Evolutionary conservation across 2,888 invertebrate genomes (phyloP).

Genomic region (Achlya flavicornis): DNA sequence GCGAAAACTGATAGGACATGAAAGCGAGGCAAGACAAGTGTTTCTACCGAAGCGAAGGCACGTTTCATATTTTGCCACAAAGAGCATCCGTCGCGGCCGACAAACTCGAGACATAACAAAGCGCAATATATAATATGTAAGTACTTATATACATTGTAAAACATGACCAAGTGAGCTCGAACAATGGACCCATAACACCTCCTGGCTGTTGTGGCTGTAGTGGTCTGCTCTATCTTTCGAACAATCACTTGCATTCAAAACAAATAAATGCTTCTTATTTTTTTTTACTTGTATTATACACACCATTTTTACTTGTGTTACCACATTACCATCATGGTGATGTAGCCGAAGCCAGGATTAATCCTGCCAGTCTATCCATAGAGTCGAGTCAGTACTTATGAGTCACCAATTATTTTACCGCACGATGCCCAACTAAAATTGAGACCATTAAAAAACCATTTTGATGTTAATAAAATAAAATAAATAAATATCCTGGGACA

Average conservation of each 20-base stretch:
- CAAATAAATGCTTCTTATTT: background rate
- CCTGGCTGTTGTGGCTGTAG: conserved; percentile 19
- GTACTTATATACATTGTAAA: conserved; percentile 29
- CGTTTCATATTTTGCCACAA: conserved; percentile 43
- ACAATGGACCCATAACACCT: conserved; percentile 47
- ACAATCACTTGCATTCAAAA: conserved; percentile 22
- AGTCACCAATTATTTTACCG: too few species aligned
- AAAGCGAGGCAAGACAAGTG: conserved; percentile 4
- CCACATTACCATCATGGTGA: background rate
- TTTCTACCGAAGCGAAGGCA: conserved; percentile 22
- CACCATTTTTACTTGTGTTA: too few species aligned
- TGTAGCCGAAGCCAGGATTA: background rate
- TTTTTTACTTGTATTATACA: background rate
- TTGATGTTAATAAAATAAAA: too few species aligned
- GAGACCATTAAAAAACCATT: too few species aligned
- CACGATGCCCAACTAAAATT: too few species aligned
- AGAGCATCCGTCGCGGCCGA: conserved; percentile 49
- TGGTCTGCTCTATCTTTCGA: conserved; percentile 27
- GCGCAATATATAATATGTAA: background rate
- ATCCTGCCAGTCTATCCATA: background rate
- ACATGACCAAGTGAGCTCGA: conserved; percentile 41
- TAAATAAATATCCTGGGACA: too few species aligned
- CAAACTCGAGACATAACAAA: conserved; percentile 56
- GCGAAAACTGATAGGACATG: conserved; percentile 19
- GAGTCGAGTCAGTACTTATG: too few species aligned